phyloP scores from a whole-genome alignment of 2,888 invertebrate genomes.

The Frankliniella fusca region DNA sequence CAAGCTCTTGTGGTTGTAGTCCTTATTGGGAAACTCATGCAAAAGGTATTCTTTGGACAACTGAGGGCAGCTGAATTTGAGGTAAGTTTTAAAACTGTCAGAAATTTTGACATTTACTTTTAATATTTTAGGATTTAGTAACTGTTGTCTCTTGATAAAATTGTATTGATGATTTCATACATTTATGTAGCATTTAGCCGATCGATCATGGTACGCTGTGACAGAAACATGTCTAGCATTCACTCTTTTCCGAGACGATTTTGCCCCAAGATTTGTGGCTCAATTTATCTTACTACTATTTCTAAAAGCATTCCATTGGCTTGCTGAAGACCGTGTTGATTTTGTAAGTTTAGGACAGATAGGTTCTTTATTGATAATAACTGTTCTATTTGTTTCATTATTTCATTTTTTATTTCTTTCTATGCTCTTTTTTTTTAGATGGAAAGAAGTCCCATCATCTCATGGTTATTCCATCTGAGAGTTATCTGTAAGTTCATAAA shows the following conservation, averaged over 20 bases:
- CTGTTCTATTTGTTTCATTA: constrained; percentile 27
- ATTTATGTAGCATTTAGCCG: constrained; percentile 81
- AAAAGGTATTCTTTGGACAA: constrained; percentile 93
- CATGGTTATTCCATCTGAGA: constrained; percentile 88
- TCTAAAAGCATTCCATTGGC: constrained; percentile 98
- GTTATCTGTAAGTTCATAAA: constrained; percentile 63
- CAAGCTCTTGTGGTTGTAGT: constrained; percentile 94
- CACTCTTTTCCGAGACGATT: constrained; percentile 97
- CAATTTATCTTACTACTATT: constrained; percentile 93
- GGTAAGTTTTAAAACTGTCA: constrained; percentile 52
- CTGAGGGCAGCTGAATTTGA: constrained; percentile 94
- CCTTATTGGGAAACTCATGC: constrained; percentile 84
- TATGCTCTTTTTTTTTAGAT: constrained; percentile 57
- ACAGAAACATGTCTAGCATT: constrained; percentile 99
- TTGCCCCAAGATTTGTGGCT: constrained; percentile 96
- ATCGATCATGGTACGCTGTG: constrained; percentile 98
- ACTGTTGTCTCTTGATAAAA: neutral
- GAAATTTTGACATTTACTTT: constrained; percentile 20
- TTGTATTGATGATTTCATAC: constrained; percentile 24
- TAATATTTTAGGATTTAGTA: constrained; percentile 28
- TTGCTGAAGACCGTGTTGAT: constrained; percentile 97
- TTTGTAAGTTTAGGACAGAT: constrained; percentile 68
- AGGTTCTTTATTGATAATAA: constrained; percentile 30
- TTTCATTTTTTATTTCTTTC: neutral
- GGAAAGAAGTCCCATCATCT: constrained; percentile 97